Evolutionary conservation across 2,113 vertebrate species (phyloP).

Genomic region (Carassius carassius): DNA sequence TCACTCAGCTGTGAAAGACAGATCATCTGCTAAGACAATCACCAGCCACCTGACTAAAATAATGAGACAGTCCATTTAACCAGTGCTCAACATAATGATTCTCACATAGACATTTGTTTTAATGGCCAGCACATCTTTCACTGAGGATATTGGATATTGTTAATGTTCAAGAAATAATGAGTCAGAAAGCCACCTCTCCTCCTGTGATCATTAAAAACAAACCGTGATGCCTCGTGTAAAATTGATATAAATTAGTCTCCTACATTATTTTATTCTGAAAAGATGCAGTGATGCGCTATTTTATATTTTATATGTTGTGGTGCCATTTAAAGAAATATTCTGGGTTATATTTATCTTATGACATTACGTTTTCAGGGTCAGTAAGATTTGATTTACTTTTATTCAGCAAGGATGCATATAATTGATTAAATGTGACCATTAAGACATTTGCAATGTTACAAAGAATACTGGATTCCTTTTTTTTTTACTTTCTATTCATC

Average conservation of each 20-base stretch:
- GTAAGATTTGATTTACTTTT: background rate
- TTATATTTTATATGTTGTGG: background rate
- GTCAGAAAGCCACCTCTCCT: constrained; percentile 24
- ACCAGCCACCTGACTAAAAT: constrained; percentile 38
- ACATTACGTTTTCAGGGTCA: background rate
- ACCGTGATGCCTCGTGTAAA: constrained; percentile 48
- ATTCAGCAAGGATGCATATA: background rate
- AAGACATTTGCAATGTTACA: background rate
- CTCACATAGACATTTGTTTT: background rate
- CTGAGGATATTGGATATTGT: background rate
- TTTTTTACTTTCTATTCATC: background rate
- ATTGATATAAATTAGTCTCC: background rate
- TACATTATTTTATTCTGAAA: background rate
- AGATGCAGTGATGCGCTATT: background rate
- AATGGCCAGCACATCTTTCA: constrained; percentile 3
- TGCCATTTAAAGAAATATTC: constrained; percentile 10
- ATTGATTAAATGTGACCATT: background rate
- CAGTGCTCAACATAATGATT: background rate
- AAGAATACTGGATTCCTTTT: background rate
- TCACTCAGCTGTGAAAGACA: constrained; percentile 42
- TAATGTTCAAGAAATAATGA: constrained; percentile 17
- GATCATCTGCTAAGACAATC: constrained; percentile 67
- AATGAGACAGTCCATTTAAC: constrained; percentile 28
- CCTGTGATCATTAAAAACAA: constrained; percentile 30
- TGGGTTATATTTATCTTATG: background rate